Evolutionary conservation across 2,113 vertebrate genomes (phyloP).

Genomic region (Erythrolamprus reginae): DNA sequence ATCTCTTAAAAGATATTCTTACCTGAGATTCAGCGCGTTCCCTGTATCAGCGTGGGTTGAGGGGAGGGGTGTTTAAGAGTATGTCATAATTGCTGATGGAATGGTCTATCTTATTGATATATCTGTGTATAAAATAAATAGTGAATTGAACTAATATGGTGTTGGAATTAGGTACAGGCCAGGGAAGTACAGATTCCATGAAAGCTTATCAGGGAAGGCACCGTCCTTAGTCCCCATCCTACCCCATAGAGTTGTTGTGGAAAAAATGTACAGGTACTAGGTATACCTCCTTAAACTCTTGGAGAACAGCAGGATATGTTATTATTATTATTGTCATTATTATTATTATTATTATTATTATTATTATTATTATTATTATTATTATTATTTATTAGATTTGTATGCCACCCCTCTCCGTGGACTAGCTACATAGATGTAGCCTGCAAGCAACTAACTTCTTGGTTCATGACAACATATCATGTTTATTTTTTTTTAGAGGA

Average conservation of each 20-base stretch:
- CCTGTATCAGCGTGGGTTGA: not conserved
- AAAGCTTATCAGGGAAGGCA: not conserved
- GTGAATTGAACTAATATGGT: not conserved
- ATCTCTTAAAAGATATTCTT: slow-evolving; percentile 30
- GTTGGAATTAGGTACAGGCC: not conserved
- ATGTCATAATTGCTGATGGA: not conserved
- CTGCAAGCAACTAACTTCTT: not conserved
- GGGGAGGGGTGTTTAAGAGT: not conserved
- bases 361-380: no score
- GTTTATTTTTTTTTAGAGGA: not conserved
- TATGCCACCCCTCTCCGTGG: no score
- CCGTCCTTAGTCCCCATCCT: not conserved
- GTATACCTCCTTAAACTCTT: not conserved
- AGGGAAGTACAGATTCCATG: not conserved
- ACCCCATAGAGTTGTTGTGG: not conserved
- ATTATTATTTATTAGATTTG: no score
- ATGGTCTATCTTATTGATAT: not conserved
- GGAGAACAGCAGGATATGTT: not conserved
- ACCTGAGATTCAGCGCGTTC: not conserved
- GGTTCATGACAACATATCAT: not conserved
- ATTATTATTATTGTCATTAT: no score
- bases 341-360: no score
- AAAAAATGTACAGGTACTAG: not conserved
- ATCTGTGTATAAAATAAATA: not conserved
- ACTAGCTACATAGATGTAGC: no score